phyloP scores from a whole-genome alignment of 2,888 invertebrate genomes.

The Taenaris catops region DNA sequence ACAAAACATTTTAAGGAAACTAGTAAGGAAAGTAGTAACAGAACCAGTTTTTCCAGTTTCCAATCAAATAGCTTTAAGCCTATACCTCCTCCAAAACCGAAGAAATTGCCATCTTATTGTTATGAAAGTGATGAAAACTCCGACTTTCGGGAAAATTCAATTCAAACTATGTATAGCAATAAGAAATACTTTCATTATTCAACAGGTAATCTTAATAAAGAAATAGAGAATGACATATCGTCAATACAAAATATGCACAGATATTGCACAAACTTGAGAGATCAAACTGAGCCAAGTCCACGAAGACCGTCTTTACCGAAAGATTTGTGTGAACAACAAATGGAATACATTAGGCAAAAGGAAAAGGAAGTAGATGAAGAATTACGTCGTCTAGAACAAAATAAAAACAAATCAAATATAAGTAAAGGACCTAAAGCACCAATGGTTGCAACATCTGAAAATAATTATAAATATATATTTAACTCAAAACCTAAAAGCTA shows the following conservation, averaged over 20 bases:
- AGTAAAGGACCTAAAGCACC: conserved; percentile 56
- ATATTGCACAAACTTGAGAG: conserved; percentile 46
- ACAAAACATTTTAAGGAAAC: conserved; percentile 26
- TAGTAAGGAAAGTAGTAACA: conserved; percentile 2
- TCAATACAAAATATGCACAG: conserved; percentile 70
- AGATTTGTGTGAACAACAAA: conserved; percentile 82
- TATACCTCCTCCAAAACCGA: conserved; percentile 60
- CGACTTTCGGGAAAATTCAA: conserved; percentile 56
- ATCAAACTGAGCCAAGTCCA: conserved; percentile 39
- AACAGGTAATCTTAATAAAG: conserved; percentile 65
- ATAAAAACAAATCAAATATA: conserved; percentile 47
- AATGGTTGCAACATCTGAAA: conserved; percentile 54
- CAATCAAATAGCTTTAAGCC: conserved; percentile 43
- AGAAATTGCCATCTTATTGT: conserved; percentile 52
- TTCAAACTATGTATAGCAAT: conserved; percentile 55
- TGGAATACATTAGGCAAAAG: conserved; percentile 83
- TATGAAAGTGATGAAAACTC: conserved; percentile 71
- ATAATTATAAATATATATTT: conserved; percentile 33
- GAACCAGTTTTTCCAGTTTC: conserved; percentile 3
- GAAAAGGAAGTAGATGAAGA: conserved; percentile 84
- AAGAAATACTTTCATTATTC: conserved; percentile 65
- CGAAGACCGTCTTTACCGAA: conserved; percentile 82
- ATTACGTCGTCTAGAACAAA: conserved; percentile 81
- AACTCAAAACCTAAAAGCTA: conserved; percentile 26
- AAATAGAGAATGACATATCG: conserved; percentile 68